Evolutionary conservation across 2,888 invertebrate species (phyloP), one percentile per base, ranked within the genome.

Genomic region (Cosmia pyralina): DNA sequence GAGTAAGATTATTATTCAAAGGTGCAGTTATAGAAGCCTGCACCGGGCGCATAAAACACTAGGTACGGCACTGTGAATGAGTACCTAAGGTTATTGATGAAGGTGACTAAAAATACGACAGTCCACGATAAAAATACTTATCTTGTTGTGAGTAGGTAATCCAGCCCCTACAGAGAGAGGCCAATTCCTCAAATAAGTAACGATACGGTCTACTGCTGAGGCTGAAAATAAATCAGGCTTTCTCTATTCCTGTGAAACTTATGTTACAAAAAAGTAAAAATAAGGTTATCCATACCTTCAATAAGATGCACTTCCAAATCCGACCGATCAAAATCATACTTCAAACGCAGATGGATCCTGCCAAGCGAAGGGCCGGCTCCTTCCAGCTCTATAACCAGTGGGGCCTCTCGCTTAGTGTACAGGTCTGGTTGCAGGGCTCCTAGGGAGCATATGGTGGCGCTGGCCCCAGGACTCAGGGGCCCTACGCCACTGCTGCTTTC

Each of bases 231-330:
- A 64, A 64, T 38, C 46, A 38, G n/a, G 0, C n/a, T 63, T 48
- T 48, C 34, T 22, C 1, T 46, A 34, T 34, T 62, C 34, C n/a
- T 62, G 11, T n/a, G 8, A 63, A 13, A 41, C 5, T 7, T 13
- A 13, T 19, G 19, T 28, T 53, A 3, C 4, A 28, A 28, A 28
- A 63, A 28, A n/a, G 8, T 15, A 15, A 48, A 46, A 28, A 28
- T 46, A n/a, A 5, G 2, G 0, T 15, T 15, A 44, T 19, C 5
- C 68, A 52, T 86, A 98, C 98, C 98, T 97, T 99, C 98, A 93
- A 99, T 98, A 84, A 99, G 96, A 94, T 99, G 98, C n/a, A 98
- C 98, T 84, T 98, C 98, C 85, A 99, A 96, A 93, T 99, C 99
- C 22, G 98, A 98, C 82, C 98, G 97, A 92, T 98, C 98, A 90